Evolutionary conservation across 2,113 vertebrate species (phyloP), one percentile per base, ranked within the genome.

Genomic region (Diadophis punctatus): DNA sequence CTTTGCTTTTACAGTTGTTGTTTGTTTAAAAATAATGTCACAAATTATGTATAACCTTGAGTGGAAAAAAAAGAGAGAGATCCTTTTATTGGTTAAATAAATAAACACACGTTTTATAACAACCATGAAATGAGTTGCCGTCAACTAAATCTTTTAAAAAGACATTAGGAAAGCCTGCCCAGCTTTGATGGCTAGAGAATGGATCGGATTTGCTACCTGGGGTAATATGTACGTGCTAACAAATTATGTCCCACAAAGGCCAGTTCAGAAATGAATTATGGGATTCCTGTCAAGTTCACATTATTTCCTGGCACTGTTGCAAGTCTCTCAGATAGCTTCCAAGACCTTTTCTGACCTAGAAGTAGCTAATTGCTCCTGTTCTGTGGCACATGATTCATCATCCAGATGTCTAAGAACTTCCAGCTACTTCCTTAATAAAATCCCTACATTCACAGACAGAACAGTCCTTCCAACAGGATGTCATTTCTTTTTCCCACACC

Each of bases 361-460:
- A 94, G 91, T 95, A 97, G 97, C 97, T 98, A 98, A 98, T 98
- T 98, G 97, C 97, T 98, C 96, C 95, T 96, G 96, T 97, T 96
- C 96, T 95, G 91, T 90, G 68, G 93, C 90, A 95, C 58, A 94
- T 98, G 97, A 98, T 97, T 98, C 97, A 98, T 98, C 95, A 96
- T 96, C 96, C 97, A 98, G 97, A 98, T 98, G 97, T 97, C 97
- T 95, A 94, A 0, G 93, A 92, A 93, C 94, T 97, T 97, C 98
- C 97, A 8, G 53, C 97, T 96, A 95, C 95, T 91, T 89, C 92
- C 93, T 89, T 85, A 95, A 95, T 87, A 96, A 96, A 96, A 97
- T 94, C 97, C 96, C 52, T 23, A 94, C 91, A 95, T 86, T 84
- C 96, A 95, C 90, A 93, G 92, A 96, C 96, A 96, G 96, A 95